Evolutionary conservation across 2,797 vertebrate species (phyloP).

Genomic region (Gobionotothen gibberifrons): DNA sequence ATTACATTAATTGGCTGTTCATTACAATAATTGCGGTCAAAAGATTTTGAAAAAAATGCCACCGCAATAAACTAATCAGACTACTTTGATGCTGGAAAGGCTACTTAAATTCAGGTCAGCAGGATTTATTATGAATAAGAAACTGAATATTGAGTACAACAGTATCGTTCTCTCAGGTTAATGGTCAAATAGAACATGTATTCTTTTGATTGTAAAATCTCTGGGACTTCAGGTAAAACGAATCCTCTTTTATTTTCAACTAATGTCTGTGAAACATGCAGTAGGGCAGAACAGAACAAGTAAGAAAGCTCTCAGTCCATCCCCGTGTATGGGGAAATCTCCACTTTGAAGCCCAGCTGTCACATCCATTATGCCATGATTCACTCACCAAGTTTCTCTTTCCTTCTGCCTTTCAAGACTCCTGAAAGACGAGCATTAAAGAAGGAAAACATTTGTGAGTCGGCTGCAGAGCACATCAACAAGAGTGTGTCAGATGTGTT

Average conservation of each 20-base stretch:
- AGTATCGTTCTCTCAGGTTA: not conserved
- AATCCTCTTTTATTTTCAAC: not conserved
- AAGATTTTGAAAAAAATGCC: too few species aligned
- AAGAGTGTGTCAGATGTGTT: conserved; percentile 8
- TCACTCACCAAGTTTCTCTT: not conserved
- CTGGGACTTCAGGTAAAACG: not conserved
- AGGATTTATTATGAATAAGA: not conserved
- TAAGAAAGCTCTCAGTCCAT: not conserved
- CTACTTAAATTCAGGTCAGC: not conserved
- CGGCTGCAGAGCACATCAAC: not conserved
- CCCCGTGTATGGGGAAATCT: not conserved
- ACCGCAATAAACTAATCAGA: too few species aligned
- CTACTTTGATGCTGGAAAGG: too few species aligned
- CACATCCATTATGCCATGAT: not conserved
- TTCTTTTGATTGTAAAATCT: not conserved
- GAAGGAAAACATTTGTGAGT: not conserved
- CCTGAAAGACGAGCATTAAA: not conserved
- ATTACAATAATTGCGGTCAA: too few species aligned
- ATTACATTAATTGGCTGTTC: too few species aligned
- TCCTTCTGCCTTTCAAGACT: not conserved
- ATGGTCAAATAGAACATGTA: not conserved
- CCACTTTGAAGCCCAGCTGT: not conserved
- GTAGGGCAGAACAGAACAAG: not conserved
- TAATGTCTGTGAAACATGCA: not conserved
- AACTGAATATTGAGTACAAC: not conserved